phyloP scores from a whole-genome alignment of 1,140 invertebrate genomes.

The Anthonomus grandis region DNA sequence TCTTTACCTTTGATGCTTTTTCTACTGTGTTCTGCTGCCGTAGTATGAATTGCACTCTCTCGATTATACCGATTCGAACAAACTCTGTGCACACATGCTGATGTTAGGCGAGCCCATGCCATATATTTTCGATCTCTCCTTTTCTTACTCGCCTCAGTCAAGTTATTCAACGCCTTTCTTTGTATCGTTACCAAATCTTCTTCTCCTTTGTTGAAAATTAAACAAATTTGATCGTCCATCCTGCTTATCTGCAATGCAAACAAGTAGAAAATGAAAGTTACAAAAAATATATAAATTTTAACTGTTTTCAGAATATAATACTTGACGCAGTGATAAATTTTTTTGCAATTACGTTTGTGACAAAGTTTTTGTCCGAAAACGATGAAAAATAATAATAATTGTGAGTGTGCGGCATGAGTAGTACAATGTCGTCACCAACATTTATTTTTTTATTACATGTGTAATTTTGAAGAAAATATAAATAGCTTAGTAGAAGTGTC shows the following conservation, averaged over 20 bases:
- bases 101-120: slow-evolving; percentile 3
- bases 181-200: background rate
- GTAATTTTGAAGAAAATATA: too few species aligned
- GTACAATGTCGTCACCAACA: too few species aligned
- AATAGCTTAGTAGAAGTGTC: too few species aligned
- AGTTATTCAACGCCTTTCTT: slow-evolving; percentile 1
- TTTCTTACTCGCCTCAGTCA: slow-evolving; percentile 1
- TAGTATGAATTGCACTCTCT: slow-evolving; percentile 2
- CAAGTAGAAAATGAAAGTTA: too few species aligned
- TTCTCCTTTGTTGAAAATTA: slow-evolving; percentile 6
- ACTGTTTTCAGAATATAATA: too few species aligned
- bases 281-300: too few species aligned
- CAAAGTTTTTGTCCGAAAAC: too few species aligned
- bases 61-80: slow-evolving; percentile 14
- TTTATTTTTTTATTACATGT: too few species aligned
- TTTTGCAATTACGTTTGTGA: too few species aligned
- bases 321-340: too few species aligned
- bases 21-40: slow-evolving; percentile 2
- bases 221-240: slow-evolving; percentile 3
- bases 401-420: too few species aligned
- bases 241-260: slow-evolving; percentile 10
- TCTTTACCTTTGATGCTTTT: slow-evolving; percentile 9
- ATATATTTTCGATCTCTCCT: slow-evolving; percentile 1
- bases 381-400: too few species aligned
- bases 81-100: slow-evolving; percentile 11